A percentile compares a stretch with the other conserved stretches of the same genome.
These are phyloP conservation scores for Allygus modestus DNA, from an alignment of 2,888 invertebrate species.

Conservation along the genomic window DNA sequence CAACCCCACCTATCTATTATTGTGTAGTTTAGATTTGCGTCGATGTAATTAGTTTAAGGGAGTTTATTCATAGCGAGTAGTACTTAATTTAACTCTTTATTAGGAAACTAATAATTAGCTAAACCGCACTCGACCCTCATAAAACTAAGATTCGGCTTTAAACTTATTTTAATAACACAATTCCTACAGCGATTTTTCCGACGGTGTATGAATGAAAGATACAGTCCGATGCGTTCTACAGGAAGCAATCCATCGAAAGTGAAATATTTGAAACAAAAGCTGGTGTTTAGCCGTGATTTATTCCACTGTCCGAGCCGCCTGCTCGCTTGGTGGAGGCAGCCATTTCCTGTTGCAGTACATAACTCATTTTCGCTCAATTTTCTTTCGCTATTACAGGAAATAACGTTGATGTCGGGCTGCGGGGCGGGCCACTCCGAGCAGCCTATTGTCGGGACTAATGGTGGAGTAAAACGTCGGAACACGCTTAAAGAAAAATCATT, in stretches of 20 bases:
- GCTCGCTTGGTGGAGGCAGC: conserved; percentile 12
- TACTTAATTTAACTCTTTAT: too few species aligned
- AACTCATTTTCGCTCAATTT: conserved; percentile 38
- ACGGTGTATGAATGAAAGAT: neutral
- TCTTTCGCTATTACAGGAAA: conserved; percentile 37
- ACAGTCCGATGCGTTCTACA: neutral
- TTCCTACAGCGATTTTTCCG: too few species aligned
- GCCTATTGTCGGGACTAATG: neutral
- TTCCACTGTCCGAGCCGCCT: neutral
- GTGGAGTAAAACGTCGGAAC: neutral
- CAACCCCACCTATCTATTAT: too few species aligned
- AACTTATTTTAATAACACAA: too few species aligned
- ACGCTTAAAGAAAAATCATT: neutral
- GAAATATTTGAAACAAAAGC: conserved; percentile 41
- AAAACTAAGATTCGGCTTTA: too few species aligned
- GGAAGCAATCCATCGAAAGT: conserved; percentile 28
- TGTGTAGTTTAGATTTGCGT: too few species aligned
- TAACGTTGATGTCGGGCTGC: neutral
- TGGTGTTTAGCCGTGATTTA: conserved; percentile 25
- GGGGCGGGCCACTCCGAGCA: neutral
- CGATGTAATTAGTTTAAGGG: too few species aligned
- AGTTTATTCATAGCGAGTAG: too few species aligned
- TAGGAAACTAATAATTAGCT: too few species aligned
- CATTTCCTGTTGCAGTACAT: conserved; percentile 42
- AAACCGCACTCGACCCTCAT: too few species aligned